Base-by-base conservation (phyloP, 2,888 invertebrate species). In the Gastracanthus pulcherrimus region DNA sequence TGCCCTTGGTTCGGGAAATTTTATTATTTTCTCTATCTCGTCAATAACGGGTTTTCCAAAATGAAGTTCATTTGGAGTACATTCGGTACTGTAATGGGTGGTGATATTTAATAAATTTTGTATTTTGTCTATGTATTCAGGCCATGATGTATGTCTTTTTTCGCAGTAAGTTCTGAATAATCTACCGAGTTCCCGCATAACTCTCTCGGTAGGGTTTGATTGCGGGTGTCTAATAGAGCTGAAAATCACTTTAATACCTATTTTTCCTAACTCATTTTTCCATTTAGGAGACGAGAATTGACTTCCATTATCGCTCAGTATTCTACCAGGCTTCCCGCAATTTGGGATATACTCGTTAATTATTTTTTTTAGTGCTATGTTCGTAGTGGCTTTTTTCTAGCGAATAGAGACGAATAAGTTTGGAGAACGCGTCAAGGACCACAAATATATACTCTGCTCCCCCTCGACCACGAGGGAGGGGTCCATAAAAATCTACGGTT, bases 361-460 rank as follows among this genome's bases (percentile, higher is more conserved):
- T n/a, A 72, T 34, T 76, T 38, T 75, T 82, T 9, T 75, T 11
- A 84, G 29, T 3, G 67, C 31, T 1, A 58, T 41, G 7, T n/a
- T 4, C 6, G 82, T 81, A 3, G 81, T 82, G 0, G 84, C 82
- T 6, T 55, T 58, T 58, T 82, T 84, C n/a, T 0, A 84, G 58
- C 0, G 81, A 41, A 29, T 84, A 83, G 9, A 84, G 38, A 0
- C 7, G 62, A 23, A 80, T 70, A 1, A 64, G n/a, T 67, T 82
- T 82, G 0, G 81, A 83, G 16, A 83, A 83, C 0, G 80, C 76
- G 34, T 82, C 84, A 1, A n/a, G n/a, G n/a, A n/a, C n/a, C n/a
- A n/a, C n/a, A n/a, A n/a, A n/a, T n/a, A n/a, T n/a, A n/a, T n/a
- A n/a, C n/a, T n/a, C n/a, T n/a, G n/a, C n/a, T n/a, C n/a, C n/a